A percentile compares a stretch with the other conserved stretches of the same genome.
phyloP scores from a whole-genome alignment of 1,140 invertebrate genomes.

The Cyphomyrmex costatus region DNA sequence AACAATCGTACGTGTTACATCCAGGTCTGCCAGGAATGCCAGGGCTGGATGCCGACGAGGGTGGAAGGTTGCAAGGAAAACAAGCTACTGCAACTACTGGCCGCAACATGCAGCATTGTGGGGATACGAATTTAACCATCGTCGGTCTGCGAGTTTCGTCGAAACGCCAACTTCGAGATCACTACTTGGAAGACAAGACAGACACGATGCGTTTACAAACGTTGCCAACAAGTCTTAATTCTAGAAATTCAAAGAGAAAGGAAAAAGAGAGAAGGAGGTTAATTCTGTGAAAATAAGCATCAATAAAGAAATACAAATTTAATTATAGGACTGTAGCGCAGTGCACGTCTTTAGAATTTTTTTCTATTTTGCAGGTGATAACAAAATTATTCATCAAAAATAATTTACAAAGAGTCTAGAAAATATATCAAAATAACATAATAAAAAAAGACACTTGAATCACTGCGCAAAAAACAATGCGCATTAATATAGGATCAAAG shows the following conservation, averaged over 20 bases:
- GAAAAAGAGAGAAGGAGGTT: not conserved
- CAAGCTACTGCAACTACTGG: constrained; percentile 44
- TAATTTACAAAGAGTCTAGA: no score
- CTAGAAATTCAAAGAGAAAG: not conserved
- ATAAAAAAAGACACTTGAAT: no score
- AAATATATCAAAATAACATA: no score
- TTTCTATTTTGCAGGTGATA: not conserved
- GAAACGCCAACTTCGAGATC: constrained; percentile 35
- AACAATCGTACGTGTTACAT: constrained; percentile 59
- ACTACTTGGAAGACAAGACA: constrained; percentile 18
- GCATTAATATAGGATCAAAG: not conserved
- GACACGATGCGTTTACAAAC: not conserved
- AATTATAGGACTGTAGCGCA: not conserved
- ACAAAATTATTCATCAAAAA: not conserved
- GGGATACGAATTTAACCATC: constrained; percentile 58
- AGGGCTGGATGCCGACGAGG: not conserved
- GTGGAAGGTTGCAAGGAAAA: constrained; percentile 47
- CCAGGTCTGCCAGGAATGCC: constrained; percentile 41
- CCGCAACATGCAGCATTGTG: constrained; percentile 35
- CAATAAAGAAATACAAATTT: not conserved
- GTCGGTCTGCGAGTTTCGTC: constrained; percentile 40
- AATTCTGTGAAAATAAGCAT: not conserved
- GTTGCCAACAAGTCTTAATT: not conserved
- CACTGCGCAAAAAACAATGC: no score
- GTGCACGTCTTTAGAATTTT: not conserved